Conservation (phyloP, 2,797 vertebrate species). For the Alexandromys oeconomus region DNA sequence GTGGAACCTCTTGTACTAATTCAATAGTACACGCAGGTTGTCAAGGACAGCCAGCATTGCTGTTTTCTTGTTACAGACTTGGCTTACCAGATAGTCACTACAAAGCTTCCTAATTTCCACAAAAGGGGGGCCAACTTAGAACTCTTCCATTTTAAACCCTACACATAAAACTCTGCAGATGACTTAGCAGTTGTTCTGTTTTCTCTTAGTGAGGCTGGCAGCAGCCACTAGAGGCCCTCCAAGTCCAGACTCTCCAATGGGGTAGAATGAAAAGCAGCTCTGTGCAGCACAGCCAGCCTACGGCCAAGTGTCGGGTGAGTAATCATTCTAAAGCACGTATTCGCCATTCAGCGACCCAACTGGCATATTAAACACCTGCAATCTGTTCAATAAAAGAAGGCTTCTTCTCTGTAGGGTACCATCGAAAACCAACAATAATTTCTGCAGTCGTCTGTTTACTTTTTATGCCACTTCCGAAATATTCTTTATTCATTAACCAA, state of each 20-base stretch:
- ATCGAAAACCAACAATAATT: background rate
- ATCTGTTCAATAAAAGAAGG: background rate
- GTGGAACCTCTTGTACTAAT: background rate
- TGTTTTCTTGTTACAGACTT: background rate
- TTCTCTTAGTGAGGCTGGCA: constrained; percentile 52
- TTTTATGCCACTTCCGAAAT: constrained; percentile 10
- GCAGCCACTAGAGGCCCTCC: constrained; percentile 85
- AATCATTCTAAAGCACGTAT: constrained; percentile 19
- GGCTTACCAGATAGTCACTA: background rate
- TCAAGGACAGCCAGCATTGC: background rate
- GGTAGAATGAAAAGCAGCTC: background rate
- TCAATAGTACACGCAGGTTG: background rate
- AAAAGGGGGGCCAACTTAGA: background rate
- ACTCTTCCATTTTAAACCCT: constrained; percentile 33
- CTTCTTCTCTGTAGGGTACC: background rate
- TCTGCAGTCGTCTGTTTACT: constrained; percentile 10
- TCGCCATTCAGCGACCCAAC: background rate
- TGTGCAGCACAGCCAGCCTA: background rate
- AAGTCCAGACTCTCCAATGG: constrained; percentile 45
- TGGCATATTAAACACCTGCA: constrained; percentile 7
- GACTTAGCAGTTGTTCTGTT: background rate
- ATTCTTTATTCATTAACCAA: background rate
- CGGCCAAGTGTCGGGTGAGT: background rate
- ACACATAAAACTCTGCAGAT: constrained; percentile 52
- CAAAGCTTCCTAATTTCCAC: background rate